Evolutionary conservation across 2,888 invertebrate species (phyloP).

Genomic region (Perizoma flavofasciatum): DNA sequence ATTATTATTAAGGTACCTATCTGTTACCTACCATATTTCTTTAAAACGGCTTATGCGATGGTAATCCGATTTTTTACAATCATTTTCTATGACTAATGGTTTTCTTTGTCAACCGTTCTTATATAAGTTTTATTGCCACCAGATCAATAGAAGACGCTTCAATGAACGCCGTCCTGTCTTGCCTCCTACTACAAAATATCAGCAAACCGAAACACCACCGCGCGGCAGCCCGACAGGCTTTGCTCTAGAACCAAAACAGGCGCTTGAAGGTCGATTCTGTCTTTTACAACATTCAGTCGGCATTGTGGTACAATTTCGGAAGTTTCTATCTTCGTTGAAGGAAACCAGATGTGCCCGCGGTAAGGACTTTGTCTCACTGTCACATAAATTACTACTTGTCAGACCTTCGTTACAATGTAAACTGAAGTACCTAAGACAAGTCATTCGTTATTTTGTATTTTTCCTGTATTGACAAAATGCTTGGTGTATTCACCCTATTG

Average conservation of each 20-base stretch:
- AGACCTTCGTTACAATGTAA: conserved; percentile 60
- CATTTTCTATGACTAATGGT: too few species aligned
- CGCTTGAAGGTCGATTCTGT: conserved; percentile 31
- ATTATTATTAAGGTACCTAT: too few species aligned
- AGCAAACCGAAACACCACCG: conserved; percentile 20
- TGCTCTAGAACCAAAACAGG: conserved; percentile 36
- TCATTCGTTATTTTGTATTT: conserved; percentile 53
- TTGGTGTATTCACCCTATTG: too few species aligned
- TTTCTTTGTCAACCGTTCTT: too few species aligned
- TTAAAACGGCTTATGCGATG: too few species aligned
- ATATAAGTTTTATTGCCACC: too few species aligned
- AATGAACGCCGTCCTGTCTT: too few species aligned
- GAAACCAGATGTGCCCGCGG: conserved; percentile 63
- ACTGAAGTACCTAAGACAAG: conserved; percentile 50
- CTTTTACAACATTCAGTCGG: conserved; percentile 32
- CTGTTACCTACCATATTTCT: too few species aligned
- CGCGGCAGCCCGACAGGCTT: conserved; percentile 3
- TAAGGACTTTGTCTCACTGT: conserved; percentile 47
- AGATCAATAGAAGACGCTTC: too few species aligned
- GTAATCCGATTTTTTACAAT: too few species aligned
- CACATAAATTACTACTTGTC: conserved; percentile 69
- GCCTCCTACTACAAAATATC: conserved; percentile 19
- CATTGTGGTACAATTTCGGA: conserved; percentile 37
- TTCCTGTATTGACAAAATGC: too few species aligned
- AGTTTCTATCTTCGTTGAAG: conserved; percentile 50